Base-by-base conservation (phyloP, 2,113 vertebrate species). In the Entosphenus tridentatus region DNA sequence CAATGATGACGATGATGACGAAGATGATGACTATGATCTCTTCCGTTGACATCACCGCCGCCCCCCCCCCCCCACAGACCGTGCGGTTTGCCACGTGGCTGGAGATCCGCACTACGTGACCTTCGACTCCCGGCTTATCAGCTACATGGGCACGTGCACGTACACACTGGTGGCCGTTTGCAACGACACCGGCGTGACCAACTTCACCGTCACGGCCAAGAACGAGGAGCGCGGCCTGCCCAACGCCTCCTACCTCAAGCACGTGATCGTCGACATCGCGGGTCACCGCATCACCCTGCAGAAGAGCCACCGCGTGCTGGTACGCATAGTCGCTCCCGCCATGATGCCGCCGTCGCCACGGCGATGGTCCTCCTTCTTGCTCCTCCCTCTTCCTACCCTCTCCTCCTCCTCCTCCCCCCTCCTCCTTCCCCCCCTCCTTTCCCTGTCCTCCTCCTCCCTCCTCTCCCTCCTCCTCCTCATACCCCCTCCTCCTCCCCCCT, bases 101-200 rank as follows among this genome's bases (percentile, higher is more conserved):
- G 87, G 87, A 72, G 88, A 88, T 74, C 86, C 88, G 65, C 87
- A 92, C 74, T 89, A 88, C 72, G 85, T 86, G 79, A 90, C 87
- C 59, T 92, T 92, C 72, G 88, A 90, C 71, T 76, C 81, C 18
- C 68, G 79, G 67, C 84, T 85, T 83, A 85, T 87, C 77, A 87
- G 84, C 11, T 92, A 83, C 71, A 80, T 89, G 84, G 87, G 88
- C 67, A 88, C 87, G 12, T 90, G 88, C 76, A 87, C 87, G 16
- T 92, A 92, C 75, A 87, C 82, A 1, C 79, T 92, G 70, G 83
- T 88, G 73, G 76, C 83, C 67, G 76, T 84, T 55, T 85, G 83
- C 71, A 74, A 80, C 73, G 72, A 14, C 68, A 81, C 73, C 56
- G 76, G 69, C 56, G 78, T 85, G 65, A 80, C 79, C 16, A 77